Evolutionary conservation across 2,113 vertebrate genomes (phyloP).

Genomic region (Hippocampus mohnikei): DNA sequence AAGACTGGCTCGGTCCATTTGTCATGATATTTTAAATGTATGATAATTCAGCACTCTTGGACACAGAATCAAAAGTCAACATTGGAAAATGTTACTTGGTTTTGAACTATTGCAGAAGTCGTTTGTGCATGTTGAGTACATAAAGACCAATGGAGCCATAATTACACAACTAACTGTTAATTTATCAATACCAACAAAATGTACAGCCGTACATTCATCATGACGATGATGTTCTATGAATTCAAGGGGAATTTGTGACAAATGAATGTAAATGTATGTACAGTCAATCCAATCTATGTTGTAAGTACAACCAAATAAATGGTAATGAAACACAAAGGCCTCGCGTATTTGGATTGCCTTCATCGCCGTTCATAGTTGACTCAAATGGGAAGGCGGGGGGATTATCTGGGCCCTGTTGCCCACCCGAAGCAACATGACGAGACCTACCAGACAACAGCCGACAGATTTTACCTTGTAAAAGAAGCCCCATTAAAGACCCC

Average conservation of each 20-base stretch:
- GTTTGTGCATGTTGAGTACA: background rate
- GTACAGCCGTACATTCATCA: background rate
- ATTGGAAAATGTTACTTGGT: background rate
- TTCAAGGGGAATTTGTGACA: background rate
- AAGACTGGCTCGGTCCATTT: background rate
- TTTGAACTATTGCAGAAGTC: background rate
- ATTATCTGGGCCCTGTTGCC: slow-evolving; percentile 72
- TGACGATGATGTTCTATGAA: background rate
- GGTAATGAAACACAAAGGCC: background rate
- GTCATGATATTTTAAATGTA: background rate
- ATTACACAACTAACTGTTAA: background rate
- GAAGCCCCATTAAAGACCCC: slow-evolving; percentile 77
- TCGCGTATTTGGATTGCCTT: background rate
- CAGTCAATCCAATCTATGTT: background rate
- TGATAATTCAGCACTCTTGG: background rate
- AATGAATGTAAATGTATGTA: slow-evolving; percentile 13
- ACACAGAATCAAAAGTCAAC: background rate
- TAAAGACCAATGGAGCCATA: background rate
- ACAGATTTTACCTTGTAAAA: slow-evolving; percentile 73
- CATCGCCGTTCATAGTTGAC: slow-evolving; percentile 9
- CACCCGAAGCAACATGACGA: slow-evolving; percentile 72
- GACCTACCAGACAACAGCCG: slow-evolving; percentile 53
- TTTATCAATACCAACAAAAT: background rate
- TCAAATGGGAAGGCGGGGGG: slow-evolving; percentile 54
- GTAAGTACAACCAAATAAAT: background rate